Evolutionary conservation across 2,113 vertebrate genomes (phyloP).

Genomic region (Seriola quinqueradiata): DNA sequence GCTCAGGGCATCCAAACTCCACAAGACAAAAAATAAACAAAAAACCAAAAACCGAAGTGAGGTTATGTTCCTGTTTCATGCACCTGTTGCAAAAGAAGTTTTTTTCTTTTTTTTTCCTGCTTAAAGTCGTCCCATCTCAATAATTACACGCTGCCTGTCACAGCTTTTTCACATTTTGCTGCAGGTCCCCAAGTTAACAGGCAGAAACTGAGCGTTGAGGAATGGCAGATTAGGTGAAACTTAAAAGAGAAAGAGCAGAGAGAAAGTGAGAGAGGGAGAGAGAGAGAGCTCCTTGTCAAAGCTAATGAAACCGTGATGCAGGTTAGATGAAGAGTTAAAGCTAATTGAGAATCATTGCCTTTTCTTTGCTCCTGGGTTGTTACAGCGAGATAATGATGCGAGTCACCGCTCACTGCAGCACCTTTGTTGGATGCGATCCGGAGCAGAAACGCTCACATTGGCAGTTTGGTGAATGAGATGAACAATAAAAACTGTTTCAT

Average conservation of each 20-base stretch:
- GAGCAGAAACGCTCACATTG: conserved; percentile 2
- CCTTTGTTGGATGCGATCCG: not conserved
- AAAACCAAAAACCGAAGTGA: not conserved
- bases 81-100: conserved; percentile 37
- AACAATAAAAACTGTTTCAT: not conserved
- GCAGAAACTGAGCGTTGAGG: not conserved
- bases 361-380: conserved; percentile 21
- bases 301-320: conserved; percentile 23
- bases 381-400: not conserved
- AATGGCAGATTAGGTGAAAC: not conserved
- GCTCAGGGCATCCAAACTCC: conserved; percentile 18
- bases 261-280: no score
- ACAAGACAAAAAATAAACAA: conserved; percentile 12
- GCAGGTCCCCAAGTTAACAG: not conserved
- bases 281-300: conserved; percentile 12
- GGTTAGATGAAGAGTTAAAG: not conserved
- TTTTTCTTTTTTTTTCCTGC: not conserved
- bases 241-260: conserved; percentile 7
- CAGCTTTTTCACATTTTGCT: conserved; percentile 21
- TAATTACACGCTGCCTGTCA: conserved; percentile 17
- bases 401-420: not conserved
- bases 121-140: not conserved
- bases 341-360: conserved; percentile 19
- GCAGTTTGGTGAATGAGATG: not conserved
- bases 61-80: conserved; percentile 16